These are phyloP conservation scores for Drosophila fungiperda DNA, from an alignment of 2,888 invertebrate genomes.

Conservation along the genomic window DNA sequence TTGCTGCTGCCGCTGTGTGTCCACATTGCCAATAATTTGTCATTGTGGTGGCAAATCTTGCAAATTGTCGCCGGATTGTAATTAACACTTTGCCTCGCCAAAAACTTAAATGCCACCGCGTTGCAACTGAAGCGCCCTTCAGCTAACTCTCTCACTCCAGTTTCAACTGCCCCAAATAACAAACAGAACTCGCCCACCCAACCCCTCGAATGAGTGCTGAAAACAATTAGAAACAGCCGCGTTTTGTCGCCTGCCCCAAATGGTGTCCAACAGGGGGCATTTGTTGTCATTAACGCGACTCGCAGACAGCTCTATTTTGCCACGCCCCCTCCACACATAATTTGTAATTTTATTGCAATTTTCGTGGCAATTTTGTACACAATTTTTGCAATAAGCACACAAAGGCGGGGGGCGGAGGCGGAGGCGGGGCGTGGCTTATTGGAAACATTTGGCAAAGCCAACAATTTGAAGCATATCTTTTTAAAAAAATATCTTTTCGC, in stretches of 20 bases:
- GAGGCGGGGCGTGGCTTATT: slow-evolving; percentile 46
- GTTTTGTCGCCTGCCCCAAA: slow-evolving; percentile 45
- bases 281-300: slow-evolving; percentile 66
- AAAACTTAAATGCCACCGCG: slow-evolving; percentile 51
- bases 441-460: slow-evolving; percentile 54
- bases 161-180: background rate
- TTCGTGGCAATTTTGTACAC: slow-evolving; percentile 57
- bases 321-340: slow-evolving; percentile 31
- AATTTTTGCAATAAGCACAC: slow-evolving; percentile 51
- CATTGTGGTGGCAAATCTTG: slow-evolving; percentile 53
- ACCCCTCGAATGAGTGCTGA: slow-evolving; percentile 46
- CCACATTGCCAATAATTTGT: slow-evolving; percentile 59
- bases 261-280: slow-evolving; percentile 30
- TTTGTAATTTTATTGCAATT: slow-evolving; percentile 67
- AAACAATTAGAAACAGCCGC: slow-evolving; percentile 78
- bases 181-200: background rate
- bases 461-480: slow-evolving; percentile 24
- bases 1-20: slow-evolving; percentile 7
- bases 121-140: slow-evolving; percentile 12
- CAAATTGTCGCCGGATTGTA: slow-evolving; percentile 68
- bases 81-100: slow-evolving; percentile 65
- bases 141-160: background rate
- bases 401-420: slow-evolving; percentile 6
- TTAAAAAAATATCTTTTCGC: slow-evolving; percentile 20
- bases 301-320: slow-evolving; percentile 13